Percentiles rank a stretch among this genome's conserved stretches.
phyloP scores from a whole-genome alignment of 2,888 invertebrate species.

The Euplexia lucipara region DNA sequence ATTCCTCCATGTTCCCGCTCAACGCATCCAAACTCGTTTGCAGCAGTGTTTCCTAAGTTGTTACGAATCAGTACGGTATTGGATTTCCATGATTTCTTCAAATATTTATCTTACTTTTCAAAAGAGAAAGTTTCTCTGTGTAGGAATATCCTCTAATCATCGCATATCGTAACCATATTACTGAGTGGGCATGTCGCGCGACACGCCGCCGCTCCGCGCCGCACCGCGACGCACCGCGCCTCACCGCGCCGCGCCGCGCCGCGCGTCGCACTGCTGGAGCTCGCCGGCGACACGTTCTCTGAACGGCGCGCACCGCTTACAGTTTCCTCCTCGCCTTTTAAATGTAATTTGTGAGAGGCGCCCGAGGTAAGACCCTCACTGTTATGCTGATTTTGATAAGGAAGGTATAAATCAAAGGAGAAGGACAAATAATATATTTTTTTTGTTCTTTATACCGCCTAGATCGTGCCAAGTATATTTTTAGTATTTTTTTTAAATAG shows the following conservation, averaged over 20 bases:
- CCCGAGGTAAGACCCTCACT: no score
- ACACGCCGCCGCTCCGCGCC: no score
- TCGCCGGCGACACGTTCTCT: not conserved
- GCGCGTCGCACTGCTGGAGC: not conserved
- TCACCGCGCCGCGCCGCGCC: not conserved
- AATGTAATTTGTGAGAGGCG: constrained; percentile 7
- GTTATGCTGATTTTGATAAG: not conserved
- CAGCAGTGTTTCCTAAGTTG: not conserved
- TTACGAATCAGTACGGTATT: constrained; percentile 1
- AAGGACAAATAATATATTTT: not conserved
- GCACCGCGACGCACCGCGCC: not conserved
- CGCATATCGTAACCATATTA: not conserved
- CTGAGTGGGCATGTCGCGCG: no score
- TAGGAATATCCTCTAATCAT: not conserved
- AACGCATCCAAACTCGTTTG: not conserved
- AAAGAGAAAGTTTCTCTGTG: not conserved
- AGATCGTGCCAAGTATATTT: no score
- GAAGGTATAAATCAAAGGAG: not conserved
- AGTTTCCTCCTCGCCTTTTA: not conserved
- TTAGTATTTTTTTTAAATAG: no score
- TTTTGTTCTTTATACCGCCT: no score
- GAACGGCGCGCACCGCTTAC: constrained; percentile 8
- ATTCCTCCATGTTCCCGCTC: constrained; percentile 1
- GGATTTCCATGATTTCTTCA: not conserved
- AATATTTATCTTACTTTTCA: not conserved